Evolutionary conservation across 2,797 vertebrate species (phyloP).

Genomic region (Taenioides sp.): DNA sequence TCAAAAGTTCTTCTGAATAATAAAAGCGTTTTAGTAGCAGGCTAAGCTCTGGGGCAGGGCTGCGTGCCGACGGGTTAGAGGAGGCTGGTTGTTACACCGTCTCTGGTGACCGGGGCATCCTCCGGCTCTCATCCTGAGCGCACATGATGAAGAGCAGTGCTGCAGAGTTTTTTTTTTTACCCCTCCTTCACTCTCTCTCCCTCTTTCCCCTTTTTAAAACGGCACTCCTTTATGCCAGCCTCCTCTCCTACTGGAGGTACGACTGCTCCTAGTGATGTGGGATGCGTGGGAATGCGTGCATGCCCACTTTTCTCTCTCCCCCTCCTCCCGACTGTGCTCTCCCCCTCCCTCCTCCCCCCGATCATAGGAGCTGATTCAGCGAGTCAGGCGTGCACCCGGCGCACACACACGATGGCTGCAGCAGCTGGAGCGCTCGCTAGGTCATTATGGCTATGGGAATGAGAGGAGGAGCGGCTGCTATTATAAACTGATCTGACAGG

Average conservation of each 20-base stretch:
- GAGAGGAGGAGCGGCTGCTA: conserved; percentile 74
- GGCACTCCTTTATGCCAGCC: conserved; percentile 69
- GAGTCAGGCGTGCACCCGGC: conserved; percentile 82
- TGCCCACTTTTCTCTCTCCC: conserved; percentile 56
- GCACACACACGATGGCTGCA: conserved; percentile 87
- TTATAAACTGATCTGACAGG: conserved; percentile 86
- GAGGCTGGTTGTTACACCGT: conserved; percentile 54
- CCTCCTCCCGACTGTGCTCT: conserved; percentile 70
- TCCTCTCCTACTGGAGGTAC: conserved; percentile 83
- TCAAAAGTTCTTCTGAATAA: conserved; percentile 70
- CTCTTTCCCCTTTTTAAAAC: conserved; percentile 47
- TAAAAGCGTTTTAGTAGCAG: conserved; percentile 63
- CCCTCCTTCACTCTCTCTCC: conserved; percentile 13
- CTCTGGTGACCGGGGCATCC: conserved; percentile 70
- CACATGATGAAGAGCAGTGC: conserved; percentile 73
- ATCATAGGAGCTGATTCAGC: conserved; percentile 93
- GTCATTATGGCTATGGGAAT: conserved; percentile 84
- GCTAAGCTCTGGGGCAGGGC: conserved; percentile 53
- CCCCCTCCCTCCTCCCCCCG: conserved; percentile 62
- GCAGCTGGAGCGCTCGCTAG: conserved; percentile 88
- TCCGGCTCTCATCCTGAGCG: conserved; percentile 67
- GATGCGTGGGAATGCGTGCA: conserved; percentile 40
- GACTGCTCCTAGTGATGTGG: conserved; percentile 71
- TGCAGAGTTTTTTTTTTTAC: conserved; percentile 70
- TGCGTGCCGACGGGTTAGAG: conserved; percentile 55